Conservation (phyloP, 37 sponge, comb jelly and placozoan species). For the Geodia barretti region DNA sequence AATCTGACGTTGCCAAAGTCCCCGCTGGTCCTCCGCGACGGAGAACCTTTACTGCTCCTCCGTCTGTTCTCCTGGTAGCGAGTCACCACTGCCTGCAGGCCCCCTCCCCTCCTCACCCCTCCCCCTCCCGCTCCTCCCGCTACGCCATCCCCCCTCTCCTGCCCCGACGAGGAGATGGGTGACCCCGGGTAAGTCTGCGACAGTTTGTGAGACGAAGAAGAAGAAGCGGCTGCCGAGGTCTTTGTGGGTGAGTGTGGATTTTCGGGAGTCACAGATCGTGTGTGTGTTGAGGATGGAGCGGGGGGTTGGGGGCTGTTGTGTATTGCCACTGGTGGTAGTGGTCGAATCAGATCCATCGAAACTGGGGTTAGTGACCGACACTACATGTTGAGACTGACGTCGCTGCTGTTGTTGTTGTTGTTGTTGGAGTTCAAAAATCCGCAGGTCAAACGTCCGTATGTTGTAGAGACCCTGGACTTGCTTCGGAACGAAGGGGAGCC, state of each 20-base stretch:
- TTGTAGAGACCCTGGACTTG: background rate
- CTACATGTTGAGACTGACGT: background rate
- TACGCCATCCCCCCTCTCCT: no score
- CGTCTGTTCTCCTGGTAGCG: conserved; percentile 57
- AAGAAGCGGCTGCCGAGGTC: background rate
- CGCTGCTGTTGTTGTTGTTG: background rate
- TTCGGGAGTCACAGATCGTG: background rate
- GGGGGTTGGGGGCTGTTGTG: background rate
- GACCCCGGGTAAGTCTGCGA: background rate
- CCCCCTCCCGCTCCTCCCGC: no score
- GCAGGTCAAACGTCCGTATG: background rate
- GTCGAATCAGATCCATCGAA: background rate
- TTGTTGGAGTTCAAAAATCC: background rate
- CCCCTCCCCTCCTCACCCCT: conserved; percentile 22
- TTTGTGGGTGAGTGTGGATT: background rate
- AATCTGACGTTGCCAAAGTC: no score
- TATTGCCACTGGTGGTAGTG: background rate
- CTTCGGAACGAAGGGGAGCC: no score
- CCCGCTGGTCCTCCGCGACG: no score
- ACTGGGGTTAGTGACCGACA: background rate
- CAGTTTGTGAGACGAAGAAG: background rate
- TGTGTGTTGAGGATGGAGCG: background rate
- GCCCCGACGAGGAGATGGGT: no score
- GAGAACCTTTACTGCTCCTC: background rate
- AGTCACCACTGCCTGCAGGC: conserved; percentile 38